Conservation (phyloP, 2,113 vertebrate genomes). For the Lutjanus erythropterus region DNA sequence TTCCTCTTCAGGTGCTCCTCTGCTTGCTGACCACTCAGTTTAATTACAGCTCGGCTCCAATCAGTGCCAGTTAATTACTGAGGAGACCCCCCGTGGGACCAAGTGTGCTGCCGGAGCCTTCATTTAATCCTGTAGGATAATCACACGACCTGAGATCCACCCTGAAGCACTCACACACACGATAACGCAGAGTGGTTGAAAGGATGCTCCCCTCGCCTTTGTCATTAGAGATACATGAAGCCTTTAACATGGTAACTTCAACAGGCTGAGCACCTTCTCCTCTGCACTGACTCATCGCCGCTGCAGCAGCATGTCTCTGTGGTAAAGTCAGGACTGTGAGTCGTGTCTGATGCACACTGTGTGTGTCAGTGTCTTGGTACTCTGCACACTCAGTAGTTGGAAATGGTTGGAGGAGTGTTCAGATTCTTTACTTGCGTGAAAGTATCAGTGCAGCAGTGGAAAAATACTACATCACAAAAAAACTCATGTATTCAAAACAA, state of each 20-base stretch:
- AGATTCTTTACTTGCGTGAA: not conserved
- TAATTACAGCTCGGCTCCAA: slow-evolving; percentile 63
- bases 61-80: slow-evolving; percentile 66
- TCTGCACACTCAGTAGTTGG: not conserved
- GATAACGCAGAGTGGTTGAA: slow-evolving; percentile 33
- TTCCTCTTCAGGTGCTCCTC: slow-evolving; percentile 21
- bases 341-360: slow-evolving; percentile 11
- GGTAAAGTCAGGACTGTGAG: slow-evolving; percentile 14
- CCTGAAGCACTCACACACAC: not conserved
- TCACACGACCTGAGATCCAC: slow-evolving; percentile 40
- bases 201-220: slow-evolving; percentile 33
- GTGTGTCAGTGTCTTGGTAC: slow-evolving; percentile 60
- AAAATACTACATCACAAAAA: not conserved
- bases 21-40: slow-evolving; percentile 35
- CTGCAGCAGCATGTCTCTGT: slow-evolving; percentile 36
- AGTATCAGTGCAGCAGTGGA: not conserved
- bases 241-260: not conserved
- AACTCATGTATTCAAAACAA: not conserved
- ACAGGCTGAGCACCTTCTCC: slow-evolving; percentile 3
- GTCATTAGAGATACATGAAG: slow-evolving; percentile 45
- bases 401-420: not conserved
- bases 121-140: slow-evolving; percentile 54
- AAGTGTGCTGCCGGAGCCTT: slow-evolving; percentile 52
- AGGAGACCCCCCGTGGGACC: slow-evolving; percentile 27
- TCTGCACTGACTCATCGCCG: slow-evolving; percentile 37